These are phyloP conservation scores for Ennomos quercinarius DNA, from an alignment of 2,888 invertebrate species.

Conservation along the genomic window DNA sequence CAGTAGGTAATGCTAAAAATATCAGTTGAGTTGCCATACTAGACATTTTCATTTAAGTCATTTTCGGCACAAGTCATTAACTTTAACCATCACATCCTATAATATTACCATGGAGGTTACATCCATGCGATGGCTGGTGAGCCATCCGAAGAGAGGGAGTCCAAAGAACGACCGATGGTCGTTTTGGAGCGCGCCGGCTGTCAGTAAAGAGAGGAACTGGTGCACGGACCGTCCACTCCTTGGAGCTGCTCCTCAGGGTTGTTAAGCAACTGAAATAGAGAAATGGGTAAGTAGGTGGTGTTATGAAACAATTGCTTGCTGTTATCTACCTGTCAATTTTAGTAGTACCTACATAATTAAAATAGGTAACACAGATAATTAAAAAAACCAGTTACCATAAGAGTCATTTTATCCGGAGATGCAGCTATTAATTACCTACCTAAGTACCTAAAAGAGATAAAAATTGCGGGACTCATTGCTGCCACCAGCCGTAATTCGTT, in stretches of 20 bases:
- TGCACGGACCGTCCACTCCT: conserved; percentile 80
- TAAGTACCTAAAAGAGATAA: too few species aligned
- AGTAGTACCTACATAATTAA: too few species aligned
- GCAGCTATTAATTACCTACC: too few species aligned
- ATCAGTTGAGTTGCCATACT: too few species aligned
- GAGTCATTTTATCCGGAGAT: too few species aligned
- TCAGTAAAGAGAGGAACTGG: conserved; percentile 82
- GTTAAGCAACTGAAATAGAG: conserved; percentile 62
- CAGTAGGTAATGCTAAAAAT: not conserved
- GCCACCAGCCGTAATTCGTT: too few species aligned
- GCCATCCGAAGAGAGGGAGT: conserved; percentile 75
- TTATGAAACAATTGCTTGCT: not conserved
- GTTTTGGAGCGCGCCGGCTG: conserved; percentile 64
- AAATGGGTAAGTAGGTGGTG: not conserved
- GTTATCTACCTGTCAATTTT: too few species aligned
- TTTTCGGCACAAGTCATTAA: conserved; percentile 3
- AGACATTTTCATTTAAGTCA: too few species aligned
- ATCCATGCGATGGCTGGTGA: conserved; percentile 79
- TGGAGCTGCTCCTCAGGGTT: conserved; percentile 72
- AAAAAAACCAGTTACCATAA: too few species aligned
- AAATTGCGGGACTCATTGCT: too few species aligned
- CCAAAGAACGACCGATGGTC: conserved; percentile 58
- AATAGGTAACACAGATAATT: too few species aligned
- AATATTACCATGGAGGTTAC: conserved; percentile 49
- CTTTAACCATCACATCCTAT: conserved; percentile 1